phyloP scores from a whole-genome alignment of 2,113 vertebrate genomes.

The Ophthalmolycus amberensis region DNA sequence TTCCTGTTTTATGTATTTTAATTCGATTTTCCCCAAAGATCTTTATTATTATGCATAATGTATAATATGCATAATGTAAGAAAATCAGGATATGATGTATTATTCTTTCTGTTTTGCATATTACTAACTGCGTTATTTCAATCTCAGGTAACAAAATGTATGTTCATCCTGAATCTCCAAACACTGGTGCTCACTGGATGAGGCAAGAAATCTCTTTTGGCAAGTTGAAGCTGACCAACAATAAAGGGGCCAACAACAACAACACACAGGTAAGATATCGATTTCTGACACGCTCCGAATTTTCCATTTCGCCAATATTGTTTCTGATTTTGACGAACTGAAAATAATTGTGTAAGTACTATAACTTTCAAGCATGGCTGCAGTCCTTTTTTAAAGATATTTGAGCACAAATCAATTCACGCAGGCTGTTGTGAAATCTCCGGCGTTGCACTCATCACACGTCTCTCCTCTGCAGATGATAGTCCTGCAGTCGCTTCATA shows the following conservation, averaged over 20 bases:
- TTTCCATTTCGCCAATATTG: neutral
- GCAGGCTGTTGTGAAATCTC: neutral
- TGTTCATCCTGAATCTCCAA: slow-evolving; percentile 97
- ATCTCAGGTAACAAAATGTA: slow-evolving; percentile 95
- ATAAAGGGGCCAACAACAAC: slow-evolving; percentile 98
- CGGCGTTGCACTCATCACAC: neutral
- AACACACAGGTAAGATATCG: slow-evolving; percentile 90
- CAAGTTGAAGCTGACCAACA: slow-evolving; percentile 98
- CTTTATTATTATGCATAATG: neutral
- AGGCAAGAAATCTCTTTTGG: slow-evolving; percentile 99
- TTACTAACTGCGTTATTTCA: neutral
- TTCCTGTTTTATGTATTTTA: neutral
- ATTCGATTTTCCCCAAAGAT: neutral
- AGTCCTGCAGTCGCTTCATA: slow-evolving; percentile 96
- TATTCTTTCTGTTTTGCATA: neutral
- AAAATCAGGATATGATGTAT: neutral
- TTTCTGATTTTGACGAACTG: neutral
- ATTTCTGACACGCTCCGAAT: neutral
- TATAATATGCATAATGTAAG: neutral
- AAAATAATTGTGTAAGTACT: neutral
- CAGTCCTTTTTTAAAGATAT: neutral
- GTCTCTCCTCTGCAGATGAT: slow-evolving; percentile 89
- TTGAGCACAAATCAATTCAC: no score
- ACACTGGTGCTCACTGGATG: slow-evolving; percentile 99
- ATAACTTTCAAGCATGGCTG: neutral